Evolutionary conservation across 2,797 vertebrate genomes (phyloP).

Genomic region (Meda fulgida): DNA sequence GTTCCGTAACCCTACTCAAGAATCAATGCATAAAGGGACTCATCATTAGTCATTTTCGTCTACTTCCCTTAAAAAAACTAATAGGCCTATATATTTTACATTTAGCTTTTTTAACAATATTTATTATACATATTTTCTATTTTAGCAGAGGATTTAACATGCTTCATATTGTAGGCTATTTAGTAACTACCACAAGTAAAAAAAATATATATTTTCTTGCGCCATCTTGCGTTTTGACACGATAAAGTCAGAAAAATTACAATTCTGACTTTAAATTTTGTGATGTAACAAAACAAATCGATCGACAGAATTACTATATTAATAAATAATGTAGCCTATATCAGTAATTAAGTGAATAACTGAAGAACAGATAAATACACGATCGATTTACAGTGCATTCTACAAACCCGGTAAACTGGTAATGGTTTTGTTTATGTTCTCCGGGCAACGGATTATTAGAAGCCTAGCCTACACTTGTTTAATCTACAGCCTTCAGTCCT

Average conservation of each 20-base stretch:
- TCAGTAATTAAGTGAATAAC: not conserved
- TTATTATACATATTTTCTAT: not conserved
- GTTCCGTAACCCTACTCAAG: too few relatives aligned
- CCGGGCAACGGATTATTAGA: conserved; percentile 7
- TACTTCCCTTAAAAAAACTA: not conserved
- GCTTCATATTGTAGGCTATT: not conserved
- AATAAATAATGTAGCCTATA: not conserved
- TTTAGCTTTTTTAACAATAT: not conserved
- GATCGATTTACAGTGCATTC: not conserved
- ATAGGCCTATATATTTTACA: not conserved
- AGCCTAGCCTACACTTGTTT: not conserved
- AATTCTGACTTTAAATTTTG: not conserved
- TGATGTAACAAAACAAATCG: not conserved
- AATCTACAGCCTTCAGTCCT: not conserved
- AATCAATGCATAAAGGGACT: not conserved
- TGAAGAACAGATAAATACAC: not conserved
- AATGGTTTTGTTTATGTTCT: conserved; percentile 27
- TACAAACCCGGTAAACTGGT: not conserved
- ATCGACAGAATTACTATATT: not conserved
- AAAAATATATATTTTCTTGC: conserved; percentile 29
- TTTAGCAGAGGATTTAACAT: not conserved
- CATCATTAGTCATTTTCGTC: not conserved
- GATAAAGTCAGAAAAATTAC: not conserved
- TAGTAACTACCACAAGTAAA: not conserved
- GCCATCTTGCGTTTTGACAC: conserved; percentile 53